Conservation (phyloP, 2,888 invertebrate genomes). For the Ametastegia equiseti region DNA sequence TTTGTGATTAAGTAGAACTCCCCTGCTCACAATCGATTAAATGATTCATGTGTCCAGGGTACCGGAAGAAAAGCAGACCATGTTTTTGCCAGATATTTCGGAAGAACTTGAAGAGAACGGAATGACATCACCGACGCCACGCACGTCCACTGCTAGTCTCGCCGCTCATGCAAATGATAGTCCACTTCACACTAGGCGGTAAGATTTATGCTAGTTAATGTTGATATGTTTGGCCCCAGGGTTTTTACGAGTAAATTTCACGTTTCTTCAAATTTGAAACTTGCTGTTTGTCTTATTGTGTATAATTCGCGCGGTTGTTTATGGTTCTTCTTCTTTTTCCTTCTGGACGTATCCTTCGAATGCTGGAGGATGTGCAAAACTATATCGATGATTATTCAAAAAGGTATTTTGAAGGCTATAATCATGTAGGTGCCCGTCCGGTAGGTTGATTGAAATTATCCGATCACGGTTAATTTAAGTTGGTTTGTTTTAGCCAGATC, state of each 20-base stretch:
- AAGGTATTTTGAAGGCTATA: too few relatives aligned
- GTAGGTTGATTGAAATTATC: too few relatives aligned
- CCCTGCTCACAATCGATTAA: too few relatives aligned
- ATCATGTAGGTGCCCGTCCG: too few relatives aligned
- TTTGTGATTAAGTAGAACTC: too few relatives aligned
- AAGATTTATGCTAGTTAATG: slow-evolving; percentile 58
- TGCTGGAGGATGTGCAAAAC: too few relatives aligned
- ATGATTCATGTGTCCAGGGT: slow-evolving; percentile 70
- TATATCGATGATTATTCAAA: too few relatives aligned
- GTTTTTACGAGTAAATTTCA: not conserved
- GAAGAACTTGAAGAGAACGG: slow-evolving; percentile 76
- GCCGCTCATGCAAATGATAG: slow-evolving; percentile 63
- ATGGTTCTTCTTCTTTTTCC: too few relatives aligned
- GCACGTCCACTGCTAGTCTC: slow-evolving; percentile 66
- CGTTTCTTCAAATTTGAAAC: not conserved
- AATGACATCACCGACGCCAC: slow-evolving; percentile 59
- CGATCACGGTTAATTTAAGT: slow-evolving; percentile 62
- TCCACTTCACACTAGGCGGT: slow-evolving; percentile 67
- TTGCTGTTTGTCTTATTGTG: too few relatives aligned
- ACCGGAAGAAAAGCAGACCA: slow-evolving; percentile 78
- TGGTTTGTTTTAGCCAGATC: slow-evolving; percentile 75
- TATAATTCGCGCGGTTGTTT: too few relatives aligned
- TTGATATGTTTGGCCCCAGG: slow-evolving; percentile 45
- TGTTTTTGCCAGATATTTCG: slow-evolving; percentile 78
- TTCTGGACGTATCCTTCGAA: too few relatives aligned